Base-by-base conservation (phyloP, 2,797 vertebrate genomes). In the Phataginus tetradactyla region DNA sequence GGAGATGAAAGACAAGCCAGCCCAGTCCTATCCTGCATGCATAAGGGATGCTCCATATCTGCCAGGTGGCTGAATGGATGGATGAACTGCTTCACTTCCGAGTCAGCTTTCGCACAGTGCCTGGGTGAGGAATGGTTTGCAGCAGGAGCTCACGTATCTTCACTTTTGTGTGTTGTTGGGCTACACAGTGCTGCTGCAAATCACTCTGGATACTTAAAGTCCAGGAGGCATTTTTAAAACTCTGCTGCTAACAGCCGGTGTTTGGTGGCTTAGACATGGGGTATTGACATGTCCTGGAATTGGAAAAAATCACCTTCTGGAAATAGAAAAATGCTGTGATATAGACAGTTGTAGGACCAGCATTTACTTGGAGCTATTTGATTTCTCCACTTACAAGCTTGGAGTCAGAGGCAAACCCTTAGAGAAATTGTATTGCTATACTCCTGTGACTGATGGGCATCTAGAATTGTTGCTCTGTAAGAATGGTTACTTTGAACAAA, bases 171-270 rank as follows among this genome's bases (percentile, higher is more conserved):
- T 39, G 42, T 81, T 74, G 53, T 27, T 5, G 0, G 29, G n/a
- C 63, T 94, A 96, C 96, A 27, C 15, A 59, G 63, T 66, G 49
- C 66, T 37, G 2, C 72, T 5, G 25, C 51, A 86, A 95, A 71
- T 78, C 39, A 53, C 69, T 83, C 51, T 66, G 77, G 77, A 86
- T 86, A 74, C 71, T 93, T 97, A 92, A 84, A 97, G 92, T 75
- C 88, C 64, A 71, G 42, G 66, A 74, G 77, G 57, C 79, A 68
- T 95, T 96, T 94, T 93, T 96, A 94, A 96, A 63, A 74, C 21
- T n/a, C 69, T 91, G 66, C 75, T 74, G 53, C 51, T 17, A 85
- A 86, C 59, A 57, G 64, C 74, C 75, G 59, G 59, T 66, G n/a
- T 94, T 80, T 21, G 29, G 64, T 74, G 80, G 63, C 72, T 91